A percentile compares a stretch with the other conserved stretches of the same genome.
These are phyloP conservation scores for Eristalis intricaria DNA, from an alignment of 2,888 invertebrate genomes.

Conservation along the genomic window DNA sequence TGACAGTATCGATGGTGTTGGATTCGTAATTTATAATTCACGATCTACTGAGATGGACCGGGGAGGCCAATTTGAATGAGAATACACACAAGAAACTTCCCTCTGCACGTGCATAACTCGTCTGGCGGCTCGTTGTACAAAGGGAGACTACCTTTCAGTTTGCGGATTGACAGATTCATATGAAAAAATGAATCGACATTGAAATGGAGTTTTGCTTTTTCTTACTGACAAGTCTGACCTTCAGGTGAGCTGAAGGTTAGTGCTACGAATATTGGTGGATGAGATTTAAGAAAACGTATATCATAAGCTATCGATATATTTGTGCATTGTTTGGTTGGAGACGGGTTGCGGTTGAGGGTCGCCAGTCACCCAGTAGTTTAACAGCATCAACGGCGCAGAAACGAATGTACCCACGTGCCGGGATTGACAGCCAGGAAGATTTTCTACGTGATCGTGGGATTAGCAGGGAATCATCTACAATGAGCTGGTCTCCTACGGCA, in stretches of 20 bases:
- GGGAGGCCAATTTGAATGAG: neutral
- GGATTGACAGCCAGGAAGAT: no score
- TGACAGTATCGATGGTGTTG: conserved; percentile 3
- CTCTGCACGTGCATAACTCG: neutral
- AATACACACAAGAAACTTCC: neutral
- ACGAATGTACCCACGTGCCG: no score
- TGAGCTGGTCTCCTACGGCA: no score
- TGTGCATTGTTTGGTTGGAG: no score
- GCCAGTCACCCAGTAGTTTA: no score
- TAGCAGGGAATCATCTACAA: no score
- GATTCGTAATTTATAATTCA: conserved; percentile 3
- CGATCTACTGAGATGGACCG: neutral
- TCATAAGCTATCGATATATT: no score
- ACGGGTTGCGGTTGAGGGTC: no score
- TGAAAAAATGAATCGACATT: neutral
- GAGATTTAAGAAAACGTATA: no score
- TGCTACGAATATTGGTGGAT: neutral
- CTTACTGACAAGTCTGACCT: neutral
- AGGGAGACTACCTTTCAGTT: neutral
- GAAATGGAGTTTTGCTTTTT: neutral
- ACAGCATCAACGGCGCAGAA: neutral
- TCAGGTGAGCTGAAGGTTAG: neutral
- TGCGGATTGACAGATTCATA: neutral
- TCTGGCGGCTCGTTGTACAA: neutral
- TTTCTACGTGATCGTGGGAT: no score